Base-by-base conservation (phyloP, 92 coral and sea anemone species). In the Heteractis magnifica region DNA sequence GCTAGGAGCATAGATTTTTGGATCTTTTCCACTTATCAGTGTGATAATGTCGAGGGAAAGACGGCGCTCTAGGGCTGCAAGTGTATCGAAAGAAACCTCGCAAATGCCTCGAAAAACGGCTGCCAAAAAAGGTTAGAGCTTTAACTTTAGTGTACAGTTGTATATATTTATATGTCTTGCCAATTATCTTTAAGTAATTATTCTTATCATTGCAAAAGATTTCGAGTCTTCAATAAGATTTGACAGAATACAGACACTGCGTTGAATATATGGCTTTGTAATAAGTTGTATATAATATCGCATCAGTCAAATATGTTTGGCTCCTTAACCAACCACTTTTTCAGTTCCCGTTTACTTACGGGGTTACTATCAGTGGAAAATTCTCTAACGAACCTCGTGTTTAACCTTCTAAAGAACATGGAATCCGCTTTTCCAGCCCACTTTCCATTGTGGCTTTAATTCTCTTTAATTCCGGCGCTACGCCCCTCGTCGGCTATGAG, bases 51-150 rank as follows among this genome's bases (percentile, higher is more conserved):
- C 79, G 56, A 9, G 3, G 10, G 56, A 75, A 52, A 41, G 79
- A 75, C 53, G 79, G 12, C 58, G 78, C 48, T 75, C 79, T 75
- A 20, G 79, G 4, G 53, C 79, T 52, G 23, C 79, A 49, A 75
- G 58, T 12, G 79, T 75, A 49, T 49, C 79, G 26, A 75, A 49
- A 49, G 79, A 75, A 12, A 75, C 79, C 12, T 52, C 79, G 19
- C 59, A 10, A 3, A 5, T 49, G 0, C 56, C 56, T 49, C 55
- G 79, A 49, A 52, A 75, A 49, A 8, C 21, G 6, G 23, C 55
- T 5, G 21, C 79, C 4, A 75, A 75, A 52, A 75, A 75, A 14
- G 79, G 79, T 75, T 75, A 12, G 4, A 68, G 44, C 23, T 6
- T 68, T 6, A 16, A 64, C 10, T 18, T n/a, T 23, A 20, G 73